Base-by-base conservation (phyloP, 2,797 vertebrate genomes). In the Syndactyla subalaris region DNA sequence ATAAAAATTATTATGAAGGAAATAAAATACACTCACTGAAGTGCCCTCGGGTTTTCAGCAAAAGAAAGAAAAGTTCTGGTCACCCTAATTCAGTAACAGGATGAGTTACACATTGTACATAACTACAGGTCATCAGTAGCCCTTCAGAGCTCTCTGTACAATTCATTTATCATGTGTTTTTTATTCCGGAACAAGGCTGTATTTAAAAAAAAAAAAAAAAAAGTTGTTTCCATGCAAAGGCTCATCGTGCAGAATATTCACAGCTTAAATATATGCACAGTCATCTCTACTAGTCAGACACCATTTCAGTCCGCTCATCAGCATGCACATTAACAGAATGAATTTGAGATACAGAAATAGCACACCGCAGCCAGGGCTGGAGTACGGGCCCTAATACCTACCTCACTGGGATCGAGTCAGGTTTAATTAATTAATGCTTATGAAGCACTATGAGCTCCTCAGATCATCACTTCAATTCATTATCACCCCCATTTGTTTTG, bases 271-370 rank as follows among this genome's bases (percentile, higher is more conserved):
- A 95, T 91, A 97, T 96, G 96, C 96, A 97, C 85, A 96, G 93
- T 97, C 96, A 96, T 97, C 96, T 92, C 96, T 90, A 72, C 66
- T 72, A 95, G 96, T 93, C 96, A 96, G 96, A 95, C 96, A 95
- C 92, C 90, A 83, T 97, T 93, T 95, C 95, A 93, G 94, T 77
- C 83, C 7, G 8, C 92, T 95, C 93, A 85, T 95, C 86, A 89
- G 92, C 93, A 96, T 85, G 85, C 93, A 89, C 83, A 92, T 95
- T 95, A 96, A 78, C 80, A 94, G 91, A 95, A 96, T 95, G 80
- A 95, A 94, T 77, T 39, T 77, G 86, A 94, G 88, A 41, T 66
- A 86, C 75, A 87, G 88, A 95, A 96, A 96, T 91, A 96, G 77
- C 92, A 95, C 85, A 95, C 63, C 2, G 0, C 90, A 95, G 75